Base-by-base conservation (phyloP, 1,140 invertebrate genomes). In the Pseudomyrmex pallidus region DNA sequence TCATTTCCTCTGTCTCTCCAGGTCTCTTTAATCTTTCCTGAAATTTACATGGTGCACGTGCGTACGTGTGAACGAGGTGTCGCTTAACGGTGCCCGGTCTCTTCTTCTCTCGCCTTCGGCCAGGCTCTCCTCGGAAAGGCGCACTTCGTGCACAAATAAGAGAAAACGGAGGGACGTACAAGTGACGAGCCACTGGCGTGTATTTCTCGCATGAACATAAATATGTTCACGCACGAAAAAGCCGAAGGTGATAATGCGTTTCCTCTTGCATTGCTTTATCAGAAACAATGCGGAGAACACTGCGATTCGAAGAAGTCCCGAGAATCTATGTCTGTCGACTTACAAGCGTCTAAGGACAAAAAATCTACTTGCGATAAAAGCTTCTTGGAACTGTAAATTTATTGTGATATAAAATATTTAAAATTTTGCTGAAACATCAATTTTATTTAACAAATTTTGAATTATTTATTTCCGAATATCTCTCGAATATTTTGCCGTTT, bases 31-130 rank as follows among this genome's bases (percentile, higher is more conserved):
- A 84, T 84, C 61, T 74, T 56, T 52, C 22, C 48, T 74, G 80
- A 88, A 86, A 89, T 89, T 86, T 84, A 82, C 82, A 78, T 35
- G 83, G 59, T 80, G 74, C 83, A 87, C 82, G 83, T 87, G 74
- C 82, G 61, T 83, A 66, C 22, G 62, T 50, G 64, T 74, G 73
- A 88, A 88, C 74, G 59, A 89, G 83, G 78, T 90, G 83, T 90
- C 83, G 70, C 83, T 35, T 89, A 85, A 89, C 83, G 85, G 88
- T 89, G 74, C 83, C 59, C 80, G 25, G 67, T n/a, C 67, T 78
- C 73, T 64, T 52, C 35, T 35, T 35, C 35, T 35, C 35, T 35
- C 56, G 56, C 20, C 54, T 80, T 84, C 64, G 25, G 63, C 61
- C 46, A 22, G 25, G 54, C 54, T 84, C 56, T 13, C 13, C 50